Base-by-base conservation (phyloP, 2,797 vertebrate species). In the Mus spretus region DNA sequence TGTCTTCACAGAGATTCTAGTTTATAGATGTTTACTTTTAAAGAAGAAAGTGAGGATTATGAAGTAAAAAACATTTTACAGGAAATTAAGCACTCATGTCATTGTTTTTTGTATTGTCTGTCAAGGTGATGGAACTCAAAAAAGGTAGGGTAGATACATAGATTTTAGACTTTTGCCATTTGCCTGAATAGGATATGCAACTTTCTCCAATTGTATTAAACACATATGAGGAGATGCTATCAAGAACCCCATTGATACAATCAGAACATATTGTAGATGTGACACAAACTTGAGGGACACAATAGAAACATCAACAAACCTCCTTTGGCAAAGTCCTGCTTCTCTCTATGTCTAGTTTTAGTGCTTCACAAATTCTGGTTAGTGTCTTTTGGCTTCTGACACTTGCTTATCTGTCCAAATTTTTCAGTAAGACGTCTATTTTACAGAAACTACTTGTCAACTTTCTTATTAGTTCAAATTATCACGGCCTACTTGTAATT, bases 121-220 rank as follows among this genome's bases (percentile, higher is more conserved):
- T 65, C 80, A 88, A 90, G n/a, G 2, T 55, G 70, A 89, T 19
- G 53, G 72, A 80, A 86, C 81, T 50, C 82, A 67, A 89, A 96
- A 14, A 72, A 79, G 26, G 28, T 55, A 31, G 77, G 22, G 63
- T 24, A 89, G 65, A 78, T 61, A 28, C 53, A 3, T 28, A 44
- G 10, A n/a, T 88, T 37, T 2, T 57, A 57, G 24, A 24, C 13
- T 79, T 12, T 77, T 80, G 57, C 63, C 47, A 84, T 5, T 57
- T 93, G 1, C 12, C 9, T 74, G 7, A 91, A 82, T 37, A 95
- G 86, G 93, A 75, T 77, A 19, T 44, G 87, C n/a, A 61, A 3
- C 1, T 95, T 96, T 90, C 31, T 53, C 94, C 53, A 91, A 70
- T 57, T 55, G 24, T 89, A 84, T 77, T 67, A 95, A 94, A 24